Evolutionary conservation across 2,797 vertebrate genomes (phyloP).

Genomic region (Dromococcyx pavoninus): DNA sequence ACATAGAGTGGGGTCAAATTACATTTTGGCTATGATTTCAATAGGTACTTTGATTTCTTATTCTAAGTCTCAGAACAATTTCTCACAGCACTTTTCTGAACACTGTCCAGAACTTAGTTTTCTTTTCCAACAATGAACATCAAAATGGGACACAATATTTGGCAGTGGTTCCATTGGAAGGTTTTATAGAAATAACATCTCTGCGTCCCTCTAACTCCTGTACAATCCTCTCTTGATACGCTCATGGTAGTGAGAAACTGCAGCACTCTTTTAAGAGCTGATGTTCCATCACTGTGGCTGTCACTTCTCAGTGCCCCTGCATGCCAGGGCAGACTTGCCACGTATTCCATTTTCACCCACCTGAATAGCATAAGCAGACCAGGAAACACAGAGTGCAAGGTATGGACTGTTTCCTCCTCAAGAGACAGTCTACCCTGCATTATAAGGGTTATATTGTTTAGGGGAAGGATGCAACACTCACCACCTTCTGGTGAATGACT

Average conservation of each 20-base stretch:
- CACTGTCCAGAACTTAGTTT: constrained; percentile 36
- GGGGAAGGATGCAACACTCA: not conserved
- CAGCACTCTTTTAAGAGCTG: not conserved
- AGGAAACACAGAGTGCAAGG: not conserved
- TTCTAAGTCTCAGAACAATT: constrained; percentile 40
- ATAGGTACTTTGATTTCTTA: constrained; percentile 28
- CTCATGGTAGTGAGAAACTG: not conserved
- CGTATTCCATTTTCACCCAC: not conserved
- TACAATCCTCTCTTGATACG: not conserved
- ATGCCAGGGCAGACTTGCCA: not conserved
- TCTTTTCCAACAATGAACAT: constrained; percentile 28
- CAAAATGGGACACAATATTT: constrained; percentile 10
- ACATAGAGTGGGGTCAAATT: not conserved
- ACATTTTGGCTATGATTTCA: constrained; percentile 44
- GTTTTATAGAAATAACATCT: not conserved
- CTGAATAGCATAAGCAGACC: not conserved
- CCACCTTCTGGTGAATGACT: not conserved
- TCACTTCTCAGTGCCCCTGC: not conserved
- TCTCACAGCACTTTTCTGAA: constrained; percentile 46
- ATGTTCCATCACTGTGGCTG: not conserved
- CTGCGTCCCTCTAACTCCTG: not conserved
- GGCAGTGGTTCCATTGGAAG: not conserved
- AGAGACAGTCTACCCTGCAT: not conserved
- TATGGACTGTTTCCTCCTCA: not conserved
- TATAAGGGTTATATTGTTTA: not conserved